These are phyloP conservation scores for Trachelus stipa DNA, from an alignment of 2,888 invertebrate genomes.

Conservation along the genomic window DNA sequence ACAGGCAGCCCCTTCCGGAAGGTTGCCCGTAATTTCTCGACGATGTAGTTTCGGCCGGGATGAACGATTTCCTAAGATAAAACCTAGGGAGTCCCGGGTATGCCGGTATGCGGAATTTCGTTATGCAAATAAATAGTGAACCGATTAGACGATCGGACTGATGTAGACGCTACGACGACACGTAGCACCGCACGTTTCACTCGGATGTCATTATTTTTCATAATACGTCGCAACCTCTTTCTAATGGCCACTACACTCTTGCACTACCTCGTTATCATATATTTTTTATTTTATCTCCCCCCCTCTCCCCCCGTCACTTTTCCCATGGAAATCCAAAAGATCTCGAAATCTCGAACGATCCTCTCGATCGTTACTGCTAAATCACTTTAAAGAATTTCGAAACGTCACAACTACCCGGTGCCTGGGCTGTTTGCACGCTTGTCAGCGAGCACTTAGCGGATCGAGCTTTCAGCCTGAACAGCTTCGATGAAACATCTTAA, in stretches of 20 bases:
- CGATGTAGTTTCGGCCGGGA: background rate
- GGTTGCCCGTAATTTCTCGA: background rate
- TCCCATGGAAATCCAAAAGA: background rate
- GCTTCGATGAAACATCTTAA: slow-evolving; percentile 18
- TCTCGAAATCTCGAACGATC: background rate
- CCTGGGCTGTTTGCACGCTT: background rate
- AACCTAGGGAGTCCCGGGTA: background rate
- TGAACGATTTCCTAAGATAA: slow-evolving; percentile 2
- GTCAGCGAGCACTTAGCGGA: slow-evolving; percentile 8
- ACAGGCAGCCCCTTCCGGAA: background rate
- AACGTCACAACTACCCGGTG: background rate
- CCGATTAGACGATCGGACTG: background rate
- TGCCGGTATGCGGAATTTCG: slow-evolving; percentile 20
- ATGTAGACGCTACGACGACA: background rate
- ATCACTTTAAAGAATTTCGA: background rate
- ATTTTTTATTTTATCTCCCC: background rate
- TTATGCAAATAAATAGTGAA: slow-evolving; percentile 21
- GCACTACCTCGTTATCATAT: background rate
- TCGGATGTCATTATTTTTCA: background rate
- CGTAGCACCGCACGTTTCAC: background rate
- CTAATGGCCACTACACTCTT: background rate
- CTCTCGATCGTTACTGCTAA: background rate
- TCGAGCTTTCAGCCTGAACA: slow-evolving; percentile 9
- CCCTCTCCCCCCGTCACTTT: background rate
- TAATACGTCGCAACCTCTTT: background rate